phyloP scores from a whole-genome alignment of 2,797 vertebrate species.

The Pogonophryne albipinna region DNA sequence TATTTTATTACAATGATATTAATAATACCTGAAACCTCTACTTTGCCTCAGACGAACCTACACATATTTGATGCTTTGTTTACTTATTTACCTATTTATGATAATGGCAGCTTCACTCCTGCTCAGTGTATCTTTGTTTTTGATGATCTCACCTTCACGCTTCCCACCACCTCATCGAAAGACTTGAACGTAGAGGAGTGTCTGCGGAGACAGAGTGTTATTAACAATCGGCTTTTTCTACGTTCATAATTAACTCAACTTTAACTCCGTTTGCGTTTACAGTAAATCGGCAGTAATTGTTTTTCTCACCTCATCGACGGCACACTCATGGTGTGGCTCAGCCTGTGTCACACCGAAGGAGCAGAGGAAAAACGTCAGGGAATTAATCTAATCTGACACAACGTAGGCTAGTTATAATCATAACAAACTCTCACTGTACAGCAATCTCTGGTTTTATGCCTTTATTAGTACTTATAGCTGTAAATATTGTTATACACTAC shows the following conservation, averaged over 20 bases:
- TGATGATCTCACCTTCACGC: constrained; percentile 87
- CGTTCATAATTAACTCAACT: background rate
- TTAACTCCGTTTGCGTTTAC: background rate
- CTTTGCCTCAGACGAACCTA: too few species aligned
- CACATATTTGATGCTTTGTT: too few species aligned
- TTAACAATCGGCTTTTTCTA: background rate
- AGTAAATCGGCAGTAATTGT: background rate
- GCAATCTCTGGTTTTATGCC: too few species aligned
- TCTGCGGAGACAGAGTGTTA: constrained; percentile 74
- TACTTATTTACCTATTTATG: too few species aligned
- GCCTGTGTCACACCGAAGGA: constrained; percentile 54
- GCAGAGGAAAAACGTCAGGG: background rate
- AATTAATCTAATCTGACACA: background rate
- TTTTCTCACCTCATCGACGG: constrained; percentile 86
- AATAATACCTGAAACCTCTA: too few species aligned
- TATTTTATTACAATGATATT: too few species aligned
- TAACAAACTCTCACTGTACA: too few species aligned
- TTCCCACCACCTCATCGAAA: constrained; percentile 93
- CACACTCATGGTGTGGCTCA: constrained; percentile 86
- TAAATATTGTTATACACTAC: too few species aligned
- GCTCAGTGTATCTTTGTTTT: too few species aligned
- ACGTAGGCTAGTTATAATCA: too few species aligned
- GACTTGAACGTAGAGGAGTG: constrained; percentile 96
- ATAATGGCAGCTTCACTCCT: too few species aligned
- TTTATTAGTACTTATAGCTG: too few species aligned